These are phyloP conservation scores for Cydia strobilella DNA, from an alignment of 1,140 invertebrate genomes.

Conservation along the genomic window DNA sequence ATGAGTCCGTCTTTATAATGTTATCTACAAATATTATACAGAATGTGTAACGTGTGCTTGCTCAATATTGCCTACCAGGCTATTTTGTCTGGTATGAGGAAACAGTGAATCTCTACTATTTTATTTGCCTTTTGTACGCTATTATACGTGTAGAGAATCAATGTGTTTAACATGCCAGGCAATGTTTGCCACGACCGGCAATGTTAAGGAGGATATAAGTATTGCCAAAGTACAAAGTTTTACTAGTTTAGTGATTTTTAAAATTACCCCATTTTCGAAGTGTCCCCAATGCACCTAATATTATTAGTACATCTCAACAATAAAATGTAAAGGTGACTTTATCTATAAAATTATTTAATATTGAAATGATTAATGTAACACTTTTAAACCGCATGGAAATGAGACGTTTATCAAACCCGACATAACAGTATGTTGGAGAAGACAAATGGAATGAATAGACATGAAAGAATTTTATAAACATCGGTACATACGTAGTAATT, in stretches of 20 bases:
- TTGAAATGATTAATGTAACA: constrained; percentile 1
- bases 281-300: no score
- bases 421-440: neutral
- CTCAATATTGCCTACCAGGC: neutral
- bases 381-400: neutral
- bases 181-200: no score
- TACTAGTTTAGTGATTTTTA: no score
- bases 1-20: neutral
- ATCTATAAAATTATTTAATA: neutral
- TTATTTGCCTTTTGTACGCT: no score
- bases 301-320: neutral
- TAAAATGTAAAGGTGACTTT: neutral
- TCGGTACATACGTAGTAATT: neutral
- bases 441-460: neutral
- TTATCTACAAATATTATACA: neutral
- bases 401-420: neutral
- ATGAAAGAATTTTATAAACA: neutral
- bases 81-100: no score
- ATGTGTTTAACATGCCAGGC: no score
- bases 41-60: neutral
- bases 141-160: no score
- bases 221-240: no score
- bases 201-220: no score
- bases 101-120: no score
- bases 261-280: no score